Evolutionary conservation across 2,797 vertebrate species (phyloP).

Genomic region (Danio kyathit): DNA sequence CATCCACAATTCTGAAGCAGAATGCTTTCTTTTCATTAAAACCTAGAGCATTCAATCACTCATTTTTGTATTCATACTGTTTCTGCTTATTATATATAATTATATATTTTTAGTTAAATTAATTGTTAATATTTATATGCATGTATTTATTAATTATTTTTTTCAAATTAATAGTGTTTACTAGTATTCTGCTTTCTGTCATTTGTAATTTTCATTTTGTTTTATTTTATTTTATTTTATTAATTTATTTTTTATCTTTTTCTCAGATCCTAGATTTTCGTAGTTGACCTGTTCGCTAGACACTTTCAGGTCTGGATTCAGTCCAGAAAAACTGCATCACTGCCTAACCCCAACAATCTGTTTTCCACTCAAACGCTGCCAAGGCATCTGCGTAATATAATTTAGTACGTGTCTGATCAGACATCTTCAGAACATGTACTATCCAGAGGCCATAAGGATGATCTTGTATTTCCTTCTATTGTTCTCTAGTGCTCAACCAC

Average conservation of each 20-base stretch:
- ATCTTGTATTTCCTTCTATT: slow-evolving; percentile 68
- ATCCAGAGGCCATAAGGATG: slow-evolving; percentile 44
- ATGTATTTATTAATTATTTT: too few relatives aligned
- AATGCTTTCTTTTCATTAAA: too few relatives aligned
- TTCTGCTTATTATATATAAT: too few relatives aligned
- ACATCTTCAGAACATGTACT: slow-evolving; percentile 26
- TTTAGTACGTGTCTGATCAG: slow-evolving; percentile 55
- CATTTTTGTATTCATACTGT: too few relatives aligned
- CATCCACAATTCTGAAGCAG: too few relatives aligned
- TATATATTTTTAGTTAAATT: too few relatives aligned
- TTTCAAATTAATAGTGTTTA: too few relatives aligned
- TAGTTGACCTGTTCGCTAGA: slow-evolving; percentile 37
- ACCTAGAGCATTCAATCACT: too few relatives aligned
- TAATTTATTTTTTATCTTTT: not conserved
- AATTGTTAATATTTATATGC: too few relatives aligned
- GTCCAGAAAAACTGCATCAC: slow-evolving; percentile 38
- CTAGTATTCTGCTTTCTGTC: too few relatives aligned
- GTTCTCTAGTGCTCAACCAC: slow-evolving; percentile 56
- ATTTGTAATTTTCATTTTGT: too few relatives aligned
- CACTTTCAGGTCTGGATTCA: slow-evolving; percentile 49
- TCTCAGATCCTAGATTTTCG: not conserved
- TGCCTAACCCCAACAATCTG: slow-evolving; percentile 58
- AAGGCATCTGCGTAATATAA: slow-evolving; percentile 40
- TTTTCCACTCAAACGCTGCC: slow-evolving; percentile 45
- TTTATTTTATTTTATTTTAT: too few relatives aligned